A percentile compares a stretch with the other conserved stretches of the same genome.
Conservation (phyloP, 2,113 vertebrate species). For the Smithornis capensis region DNA sequence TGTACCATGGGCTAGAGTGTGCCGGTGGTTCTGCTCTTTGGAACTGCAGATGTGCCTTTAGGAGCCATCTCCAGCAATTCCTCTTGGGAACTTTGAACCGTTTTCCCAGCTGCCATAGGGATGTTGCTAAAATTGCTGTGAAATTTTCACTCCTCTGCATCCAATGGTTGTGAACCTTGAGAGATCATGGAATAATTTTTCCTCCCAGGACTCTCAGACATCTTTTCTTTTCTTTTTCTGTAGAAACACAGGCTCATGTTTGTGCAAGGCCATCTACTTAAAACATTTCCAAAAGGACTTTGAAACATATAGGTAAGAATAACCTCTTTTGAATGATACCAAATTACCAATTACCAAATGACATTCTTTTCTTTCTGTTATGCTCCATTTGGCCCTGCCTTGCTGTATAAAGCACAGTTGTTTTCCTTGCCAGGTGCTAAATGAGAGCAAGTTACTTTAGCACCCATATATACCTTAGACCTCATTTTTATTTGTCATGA, state of each 20-base stretch:
- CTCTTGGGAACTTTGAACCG: neutral
- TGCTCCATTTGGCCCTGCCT: neutral
- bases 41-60: neutral
- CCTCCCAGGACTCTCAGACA: neutral
- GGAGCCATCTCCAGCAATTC: neutral
- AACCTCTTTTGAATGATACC: neutral
- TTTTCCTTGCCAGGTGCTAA: neutral
- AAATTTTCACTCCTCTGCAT: slow-evolving; percentile 10
- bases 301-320: neutral
- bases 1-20: neutral
- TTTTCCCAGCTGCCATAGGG: neutral
- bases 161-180: neutral
- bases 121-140: neutral
- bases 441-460: neutral
- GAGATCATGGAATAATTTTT: neutral
- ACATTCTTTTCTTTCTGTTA: neutral
- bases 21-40: neutral
- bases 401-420: rapidly evolving
- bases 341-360: neutral
- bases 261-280: neutral
- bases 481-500: neutral
- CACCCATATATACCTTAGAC: neutral
- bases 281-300: neutral
- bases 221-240: neutral
- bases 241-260: neutral